Percentiles rank a stretch among this genome's conserved stretches.
Evolutionary conservation across 2,113 vertebrate genomes (phyloP).

Genomic region (Nannobrachium achirus): DNA sequence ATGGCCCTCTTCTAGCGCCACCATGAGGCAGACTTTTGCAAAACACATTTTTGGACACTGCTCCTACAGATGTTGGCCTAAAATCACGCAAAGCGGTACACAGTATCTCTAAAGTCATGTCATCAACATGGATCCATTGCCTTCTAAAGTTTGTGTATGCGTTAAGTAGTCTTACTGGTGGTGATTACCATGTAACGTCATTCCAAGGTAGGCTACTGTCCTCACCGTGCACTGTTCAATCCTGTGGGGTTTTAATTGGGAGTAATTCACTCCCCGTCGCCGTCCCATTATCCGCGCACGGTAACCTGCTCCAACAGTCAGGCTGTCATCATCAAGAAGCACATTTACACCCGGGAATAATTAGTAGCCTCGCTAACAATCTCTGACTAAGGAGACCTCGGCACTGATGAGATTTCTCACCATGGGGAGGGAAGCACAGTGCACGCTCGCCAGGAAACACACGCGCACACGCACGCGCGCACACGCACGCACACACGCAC

Average conservation of each 20-base stretch:
- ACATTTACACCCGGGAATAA: constrained; percentile 57
- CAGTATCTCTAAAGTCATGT: no score
- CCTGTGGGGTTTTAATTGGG: constrained; percentile 77
- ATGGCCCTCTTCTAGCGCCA: no score
- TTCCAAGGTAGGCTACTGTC: no score
- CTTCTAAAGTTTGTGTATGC: no score
- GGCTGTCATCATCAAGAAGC: constrained; percentile 50
- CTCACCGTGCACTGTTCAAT: constrained; percentile 47
- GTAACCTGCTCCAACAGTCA: constrained; percentile 58
- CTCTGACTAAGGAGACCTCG: constrained; percentile 61
- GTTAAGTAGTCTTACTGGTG: no score
- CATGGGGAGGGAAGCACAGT: constrained; percentile 28
- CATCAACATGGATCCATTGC: no score
- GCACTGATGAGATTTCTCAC: constrained; percentile 62
- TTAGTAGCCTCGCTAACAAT: constrained; percentile 64
- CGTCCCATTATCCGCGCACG: constrained; percentile 73
- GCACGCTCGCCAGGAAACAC: constrained; percentile 2
- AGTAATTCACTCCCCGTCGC: constrained; percentile 73
- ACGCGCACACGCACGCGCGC: background rate
- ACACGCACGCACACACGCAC: background rate
- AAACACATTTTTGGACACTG: no score
- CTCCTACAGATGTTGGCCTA: no score
- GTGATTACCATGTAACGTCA: no score
- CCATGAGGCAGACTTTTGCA: no score
- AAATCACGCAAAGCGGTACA: no score